Percentiles rank a stretch among this genome's conserved stretches.
Evolutionary conservation across 2,888 invertebrate species (phyloP).

Genomic region (Tanypteryx hageni): DNA sequence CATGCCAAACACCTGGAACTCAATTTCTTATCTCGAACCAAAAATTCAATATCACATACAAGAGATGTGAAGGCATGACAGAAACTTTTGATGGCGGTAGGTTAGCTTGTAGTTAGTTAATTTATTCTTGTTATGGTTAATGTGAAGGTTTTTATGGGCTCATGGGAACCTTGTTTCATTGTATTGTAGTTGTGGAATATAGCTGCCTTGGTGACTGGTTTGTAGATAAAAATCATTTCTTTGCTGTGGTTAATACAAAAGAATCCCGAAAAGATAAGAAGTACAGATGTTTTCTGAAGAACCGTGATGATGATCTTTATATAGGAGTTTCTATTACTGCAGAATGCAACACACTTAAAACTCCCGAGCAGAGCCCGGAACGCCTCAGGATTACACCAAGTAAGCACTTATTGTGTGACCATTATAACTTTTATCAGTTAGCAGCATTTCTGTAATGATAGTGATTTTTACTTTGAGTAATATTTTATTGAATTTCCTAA

Average conservation of each 20-base stretch:
- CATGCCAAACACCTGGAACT: conserved; percentile 97
- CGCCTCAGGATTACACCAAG: conserved; percentile 91
- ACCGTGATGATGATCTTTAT: conserved; percentile 94
- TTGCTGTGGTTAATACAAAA: conserved; percentile 97
- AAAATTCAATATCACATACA: conserved; percentile 96
- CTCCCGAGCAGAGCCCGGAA: conserved; percentile 95
- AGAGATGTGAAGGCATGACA: conserved; percentile 92
- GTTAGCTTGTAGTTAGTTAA: conserved; percentile 61
- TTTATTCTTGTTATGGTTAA: not conserved
- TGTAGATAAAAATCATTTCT: conserved; percentile 96
- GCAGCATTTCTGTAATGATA: not conserved
- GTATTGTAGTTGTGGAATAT: conserved; percentile 85
- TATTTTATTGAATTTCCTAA: not conserved
- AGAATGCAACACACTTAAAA: conserved; percentile 94
- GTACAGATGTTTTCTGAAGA: conserved; percentile 95
- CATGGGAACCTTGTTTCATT: not conserved
- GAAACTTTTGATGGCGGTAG: conserved; percentile 90
- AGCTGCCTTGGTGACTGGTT: conserved; percentile 97
- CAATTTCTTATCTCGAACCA: conserved; percentile 97
- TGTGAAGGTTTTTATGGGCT: not conserved
- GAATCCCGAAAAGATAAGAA: conserved; percentile 96
- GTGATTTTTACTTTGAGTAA: not conserved
- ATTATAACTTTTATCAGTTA: not conserved
- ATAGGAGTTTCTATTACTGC: conserved; percentile 96
- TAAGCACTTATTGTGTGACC: conserved; percentile 72